phyloP scores from a whole-genome alignment of 2,113 vertebrate genomes.

The Apistogramma diplotaenia region DNA sequence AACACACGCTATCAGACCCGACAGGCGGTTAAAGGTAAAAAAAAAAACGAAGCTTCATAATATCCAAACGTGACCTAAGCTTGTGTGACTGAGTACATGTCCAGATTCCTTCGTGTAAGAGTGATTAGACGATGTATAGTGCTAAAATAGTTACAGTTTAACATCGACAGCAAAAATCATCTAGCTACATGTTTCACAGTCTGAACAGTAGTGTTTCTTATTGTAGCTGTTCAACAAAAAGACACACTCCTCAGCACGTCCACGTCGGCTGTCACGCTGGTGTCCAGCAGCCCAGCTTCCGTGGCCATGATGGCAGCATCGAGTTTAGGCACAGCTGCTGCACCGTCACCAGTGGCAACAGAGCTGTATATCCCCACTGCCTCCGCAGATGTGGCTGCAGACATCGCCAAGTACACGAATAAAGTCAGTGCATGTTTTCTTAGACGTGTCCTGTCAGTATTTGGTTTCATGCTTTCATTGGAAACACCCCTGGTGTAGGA shows the following conservation, averaged over 20 bases:
- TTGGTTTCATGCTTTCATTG: background rate
- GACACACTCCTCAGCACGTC: constrained; percentile 88
- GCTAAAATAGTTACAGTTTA: background rate
- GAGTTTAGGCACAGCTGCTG: constrained; percentile 75
- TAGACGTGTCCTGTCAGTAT: background rate
- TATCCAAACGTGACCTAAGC: background rate
- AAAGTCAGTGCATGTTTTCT: constrained; percentile 81
- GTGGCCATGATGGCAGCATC: constrained; percentile 83
- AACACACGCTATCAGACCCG: constrained; percentile 95
- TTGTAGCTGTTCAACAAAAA: constrained; percentile 92
- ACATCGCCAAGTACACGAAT: constrained; percentile 97
- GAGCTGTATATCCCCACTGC: constrained; percentile 92
- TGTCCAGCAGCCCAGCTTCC: constrained; percentile 85
- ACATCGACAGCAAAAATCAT: background rate
- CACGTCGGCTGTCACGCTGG: constrained; percentile 89
- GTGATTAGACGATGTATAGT: background rate
- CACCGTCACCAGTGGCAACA: constrained; percentile 72
- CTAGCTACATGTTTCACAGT: background rate
- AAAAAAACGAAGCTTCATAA: background rate
- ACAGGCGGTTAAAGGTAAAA: constrained; percentile 93
- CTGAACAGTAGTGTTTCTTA: background rate
- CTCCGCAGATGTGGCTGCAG: constrained; percentile 94
- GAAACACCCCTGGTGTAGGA: background rate
- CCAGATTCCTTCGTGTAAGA: background rate
- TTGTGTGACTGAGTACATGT: background rate